Conservation (phyloP, 2,888 invertebrate genomes). For the Macropis europaea region DNA sequence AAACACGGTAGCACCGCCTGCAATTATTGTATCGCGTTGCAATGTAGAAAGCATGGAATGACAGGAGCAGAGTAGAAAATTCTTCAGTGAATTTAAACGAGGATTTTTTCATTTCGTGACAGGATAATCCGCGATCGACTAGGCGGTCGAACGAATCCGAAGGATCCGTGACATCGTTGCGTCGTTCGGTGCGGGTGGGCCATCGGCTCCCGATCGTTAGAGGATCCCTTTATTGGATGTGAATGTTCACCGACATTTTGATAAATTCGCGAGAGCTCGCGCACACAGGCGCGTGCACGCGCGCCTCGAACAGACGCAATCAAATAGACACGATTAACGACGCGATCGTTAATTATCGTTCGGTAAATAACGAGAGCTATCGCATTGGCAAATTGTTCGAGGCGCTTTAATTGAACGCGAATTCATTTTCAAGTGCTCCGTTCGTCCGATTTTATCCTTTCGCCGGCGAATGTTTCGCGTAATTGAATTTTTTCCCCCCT, state of each 20-base stretch:
- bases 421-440: constrained; percentile 57
- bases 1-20: too few relatives aligned
- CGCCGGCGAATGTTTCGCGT: not conserved
- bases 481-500: constrained; percentile 15
- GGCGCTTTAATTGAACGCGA: constrained; percentile 60
- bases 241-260: constrained; percentile 55
- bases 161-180: constrained; percentile 3
- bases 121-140: too few relatives aligned
- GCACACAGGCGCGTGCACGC: constrained; percentile 30
- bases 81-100: too few relatives aligned
- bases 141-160: not conserved
- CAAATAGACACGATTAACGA: constrained; percentile 66
- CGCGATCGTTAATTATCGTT: constrained; percentile 69
- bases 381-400: constrained; percentile 59
- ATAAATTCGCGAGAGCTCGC: constrained; percentile 53
- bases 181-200: not conserved
- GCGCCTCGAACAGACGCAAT: constrained; percentile 48
- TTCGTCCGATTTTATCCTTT: constrained; percentile 37
- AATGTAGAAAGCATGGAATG: too few relatives aligned
- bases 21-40: too few relatives aligned
- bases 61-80: too few relatives aligned
- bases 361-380: constrained; percentile 64
- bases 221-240: constrained; percentile 49
- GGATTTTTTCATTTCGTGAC: too few relatives aligned
- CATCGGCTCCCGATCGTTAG: constrained; percentile 23